These are phyloP conservation scores for Crotalus viridis DNA, from an alignment of 2,113 vertebrate genomes.

Conservation along the genomic window DNA sequence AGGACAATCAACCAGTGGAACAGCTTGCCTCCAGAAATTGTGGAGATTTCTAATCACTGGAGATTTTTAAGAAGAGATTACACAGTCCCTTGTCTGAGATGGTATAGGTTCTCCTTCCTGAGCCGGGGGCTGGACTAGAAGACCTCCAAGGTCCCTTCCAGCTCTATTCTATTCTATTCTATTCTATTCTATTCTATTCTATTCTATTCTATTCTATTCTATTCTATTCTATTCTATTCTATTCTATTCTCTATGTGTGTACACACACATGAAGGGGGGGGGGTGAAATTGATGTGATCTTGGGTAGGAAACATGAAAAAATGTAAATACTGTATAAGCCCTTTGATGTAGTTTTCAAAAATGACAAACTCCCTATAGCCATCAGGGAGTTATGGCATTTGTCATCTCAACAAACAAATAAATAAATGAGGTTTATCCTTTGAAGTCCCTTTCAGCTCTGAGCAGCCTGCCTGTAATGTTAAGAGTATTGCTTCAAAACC, in stretches of 20 bases:
- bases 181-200: too few relatives aligned
- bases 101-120: too few relatives aligned
- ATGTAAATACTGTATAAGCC: not conserved
- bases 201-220: too few relatives aligned
- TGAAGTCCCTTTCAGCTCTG: not conserved
- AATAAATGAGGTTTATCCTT: not conserved
- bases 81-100: too few relatives aligned
- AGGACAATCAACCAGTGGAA: too few relatives aligned
- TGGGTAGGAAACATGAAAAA: not conserved
- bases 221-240: not conserved
- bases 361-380: not conserved
- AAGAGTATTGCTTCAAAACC: not conserved
- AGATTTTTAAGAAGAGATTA: too few relatives aligned
- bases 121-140: too few relatives aligned
- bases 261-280: not conserved
- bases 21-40: too few relatives aligned
- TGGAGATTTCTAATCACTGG: too few relatives aligned
- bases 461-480: not conserved
- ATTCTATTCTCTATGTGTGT: not conserved
- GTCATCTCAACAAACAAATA: not conserved
- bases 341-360: not conserved
- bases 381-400: not conserved
- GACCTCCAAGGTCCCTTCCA: too few relatives aligned
- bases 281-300: not conserved
- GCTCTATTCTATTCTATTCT: too few relatives aligned